phyloP scores from a whole-genome alignment of 2,113 vertebrate genomes.

The Fulmarus glacialis region DNA sequence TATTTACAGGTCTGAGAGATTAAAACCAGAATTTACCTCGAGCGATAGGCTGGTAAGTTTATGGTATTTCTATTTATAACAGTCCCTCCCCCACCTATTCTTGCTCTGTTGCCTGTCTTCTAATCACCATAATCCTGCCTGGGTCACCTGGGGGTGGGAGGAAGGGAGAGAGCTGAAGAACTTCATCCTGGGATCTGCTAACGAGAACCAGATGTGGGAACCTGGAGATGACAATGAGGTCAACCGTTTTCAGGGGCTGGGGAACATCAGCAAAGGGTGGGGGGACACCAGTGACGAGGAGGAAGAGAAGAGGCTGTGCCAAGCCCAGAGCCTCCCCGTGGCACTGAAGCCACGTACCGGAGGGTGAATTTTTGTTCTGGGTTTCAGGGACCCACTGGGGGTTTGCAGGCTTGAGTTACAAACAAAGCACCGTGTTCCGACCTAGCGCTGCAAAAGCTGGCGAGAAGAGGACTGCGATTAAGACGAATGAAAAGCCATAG shows the following conservation, averaged over 20 bases:
- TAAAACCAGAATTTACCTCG: constrained; percentile 59
- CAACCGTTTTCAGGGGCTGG: constrained; percentile 23
- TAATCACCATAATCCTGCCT: constrained; percentile 76
- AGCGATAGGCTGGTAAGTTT: constrained; percentile 65
- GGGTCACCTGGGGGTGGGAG: constrained; percentile 68
- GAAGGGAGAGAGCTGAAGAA: constrained; percentile 40
- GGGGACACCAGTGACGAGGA: neutral
- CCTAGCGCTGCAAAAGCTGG: neutral
- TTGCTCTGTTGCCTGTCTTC: constrained; percentile 40
- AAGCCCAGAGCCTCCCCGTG: neutral
- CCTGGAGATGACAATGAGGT: constrained; percentile 56
- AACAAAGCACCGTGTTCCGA: neutral
- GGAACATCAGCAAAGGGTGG: neutral
- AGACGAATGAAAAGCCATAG: accelerated
- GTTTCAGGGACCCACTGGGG: neutral
- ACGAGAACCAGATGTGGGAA: constrained; percentile 82
- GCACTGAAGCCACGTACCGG: accelerated
- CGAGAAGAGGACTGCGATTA: neutral
- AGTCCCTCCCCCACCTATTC: neutral
- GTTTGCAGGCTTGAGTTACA: neutral
- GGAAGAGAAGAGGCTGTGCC: neutral
- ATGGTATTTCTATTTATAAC: constrained; percentile 78
- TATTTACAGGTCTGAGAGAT: constrained; percentile 65
- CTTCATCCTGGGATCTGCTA: constrained; percentile 73
- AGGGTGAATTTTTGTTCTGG: neutral